A percentile compares a stretch with the other conserved stretches of the same genome.
Evolutionary conservation across 2,888 invertebrate species (phyloP).

Genomic region (Notodonta ziczac): DNA sequence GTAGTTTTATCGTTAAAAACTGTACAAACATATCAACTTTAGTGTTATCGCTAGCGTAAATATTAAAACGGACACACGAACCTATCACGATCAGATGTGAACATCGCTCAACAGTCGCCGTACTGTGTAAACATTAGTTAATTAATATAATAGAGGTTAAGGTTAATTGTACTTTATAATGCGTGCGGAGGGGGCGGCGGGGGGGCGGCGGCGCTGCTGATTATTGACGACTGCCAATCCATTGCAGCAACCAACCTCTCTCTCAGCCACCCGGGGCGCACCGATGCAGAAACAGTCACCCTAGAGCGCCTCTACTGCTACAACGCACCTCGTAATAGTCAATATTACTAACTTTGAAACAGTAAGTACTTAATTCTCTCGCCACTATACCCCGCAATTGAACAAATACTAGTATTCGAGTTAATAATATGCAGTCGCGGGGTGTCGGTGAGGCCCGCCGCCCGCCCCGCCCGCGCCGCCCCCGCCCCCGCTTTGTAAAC

Average conservation of each 20-base stretch:
- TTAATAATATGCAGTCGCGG: background rate
- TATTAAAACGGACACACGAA: slow-evolving; percentile 56
- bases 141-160: slow-evolving; percentile 56
- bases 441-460: background rate
- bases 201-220: too few relatives aligned
- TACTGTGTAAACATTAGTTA: slow-evolving; percentile 49
- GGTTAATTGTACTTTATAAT: slow-evolving; percentile 72
- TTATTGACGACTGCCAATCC: too few relatives aligned
- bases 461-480: slow-evolving; percentile 11
- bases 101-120: slow-evolving; percentile 59
- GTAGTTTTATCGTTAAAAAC: slow-evolving; percentile 77
- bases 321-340: too few relatives aligned
- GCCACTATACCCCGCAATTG: too few relatives aligned
- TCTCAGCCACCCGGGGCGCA: too few relatives aligned
- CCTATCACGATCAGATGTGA: slow-evolving; percentile 48
- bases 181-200: slow-evolving; percentile 45
- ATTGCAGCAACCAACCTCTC: too few relatives aligned
- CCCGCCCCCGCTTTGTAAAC: slow-evolving; percentile 40
- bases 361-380: too few relatives aligned
- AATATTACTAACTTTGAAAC: too few relatives aligned
- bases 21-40: slow-evolving; percentile 79
- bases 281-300: too few relatives aligned
- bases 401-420: too few relatives aligned
- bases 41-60: slow-evolving; percentile 69
- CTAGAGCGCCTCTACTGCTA: too few relatives aligned